Base-by-base conservation (phyloP, 2,797 vertebrate genomes). In the Cryptoprocta ferox region DNA sequence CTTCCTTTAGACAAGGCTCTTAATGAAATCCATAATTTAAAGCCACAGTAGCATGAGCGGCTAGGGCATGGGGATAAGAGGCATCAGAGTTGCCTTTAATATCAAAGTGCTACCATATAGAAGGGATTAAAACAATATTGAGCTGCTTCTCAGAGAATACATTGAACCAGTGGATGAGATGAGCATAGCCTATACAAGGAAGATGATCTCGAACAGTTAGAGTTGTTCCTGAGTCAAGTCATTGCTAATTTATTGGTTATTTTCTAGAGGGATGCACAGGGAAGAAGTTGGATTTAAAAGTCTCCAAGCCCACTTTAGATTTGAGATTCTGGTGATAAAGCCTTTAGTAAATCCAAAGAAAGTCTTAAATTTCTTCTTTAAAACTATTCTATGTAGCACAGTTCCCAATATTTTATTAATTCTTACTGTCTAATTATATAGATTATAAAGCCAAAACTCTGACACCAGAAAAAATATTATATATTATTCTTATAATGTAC, bases 1-100 rank as follows among this genome's bases (percentile, higher is more conserved):
- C 35, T 94, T 82, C 30, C 65, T 68, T 32, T 63, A 83, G 9
- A 39, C 50, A 97, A 98, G 80, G 6, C 0, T 5, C 6, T 45
- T 97, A 96, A 97, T 92, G 59, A 95, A 97, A 95, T 4, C 1
- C 50, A 94, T 13, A 2, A 86, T 37, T 93, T 88, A 82, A 97
- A 98, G 79, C 1, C 32, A 95, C 12, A 71, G 4, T 61, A 50
- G 21, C 76, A 92, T 78, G 7, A 26, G 14, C 81, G 21, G 45
- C 48, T 93, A 48, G 61, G 13, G 32, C 42, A 53, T 3, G 13
- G 83, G 37, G 11, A 71, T 26, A 59, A 61, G 59, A 86, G 10
- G 37, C 45, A 39, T 32, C 37, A 59, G 4, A 70, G 32, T 28
- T 59, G 35, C 70, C 14, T 85, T 84, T 85, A 83, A 83, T 50